Percentiles rank a stretch among this genome's conserved stretches.
Evolutionary conservation across 2,888 invertebrate genomes (phyloP).

Genomic region (Papilio demoleus): DNA sequence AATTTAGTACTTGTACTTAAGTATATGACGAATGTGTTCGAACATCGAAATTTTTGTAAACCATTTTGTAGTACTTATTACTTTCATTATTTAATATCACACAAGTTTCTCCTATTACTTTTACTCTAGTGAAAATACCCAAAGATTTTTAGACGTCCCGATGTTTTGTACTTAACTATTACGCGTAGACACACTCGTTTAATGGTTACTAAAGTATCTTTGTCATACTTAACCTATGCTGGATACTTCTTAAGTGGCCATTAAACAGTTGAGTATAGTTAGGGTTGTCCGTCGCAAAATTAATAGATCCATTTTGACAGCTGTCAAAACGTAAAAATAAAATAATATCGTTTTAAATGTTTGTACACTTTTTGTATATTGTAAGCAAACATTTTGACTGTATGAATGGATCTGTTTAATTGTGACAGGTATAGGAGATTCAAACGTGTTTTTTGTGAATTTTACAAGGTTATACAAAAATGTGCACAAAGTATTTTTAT

Average conservation of each 20-base stretch:
- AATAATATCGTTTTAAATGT: background rate
- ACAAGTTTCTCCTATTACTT: conserved; percentile 15
- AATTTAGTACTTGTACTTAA: conserved; percentile 71
- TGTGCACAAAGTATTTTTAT: conserved; percentile 29
- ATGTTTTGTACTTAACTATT: conserved; percentile 32
- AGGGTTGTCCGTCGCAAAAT: background rate
- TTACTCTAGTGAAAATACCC: conserved; percentile 18
- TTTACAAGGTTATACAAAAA: conserved; percentile 9
- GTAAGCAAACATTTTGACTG: too few species aligned
- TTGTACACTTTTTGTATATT: too few species aligned
- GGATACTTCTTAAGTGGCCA: too few species aligned
- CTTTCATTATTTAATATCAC: background rate
- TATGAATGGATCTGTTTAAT: conserved; percentile 1
- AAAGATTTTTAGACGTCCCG: conserved; percentile 28
- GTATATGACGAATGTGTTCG: conserved; percentile 65
- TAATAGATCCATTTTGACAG: conserved; percentile 12
- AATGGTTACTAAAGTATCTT: too few species aligned
- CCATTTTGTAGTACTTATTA: conserved; percentile 44
- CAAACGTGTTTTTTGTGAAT: conserved; percentile 1
- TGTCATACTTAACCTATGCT: too few species aligned
- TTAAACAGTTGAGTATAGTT: background rate
- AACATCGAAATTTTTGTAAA: conserved; percentile 58
- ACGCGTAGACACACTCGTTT: background rate
- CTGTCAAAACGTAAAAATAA: background rate
- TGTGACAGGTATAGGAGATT: conserved; percentile 4